These are phyloP conservation scores for Sinelater perroti DNA, from an alignment of 2,888 invertebrate species.

Conservation along the genomic window DNA sequence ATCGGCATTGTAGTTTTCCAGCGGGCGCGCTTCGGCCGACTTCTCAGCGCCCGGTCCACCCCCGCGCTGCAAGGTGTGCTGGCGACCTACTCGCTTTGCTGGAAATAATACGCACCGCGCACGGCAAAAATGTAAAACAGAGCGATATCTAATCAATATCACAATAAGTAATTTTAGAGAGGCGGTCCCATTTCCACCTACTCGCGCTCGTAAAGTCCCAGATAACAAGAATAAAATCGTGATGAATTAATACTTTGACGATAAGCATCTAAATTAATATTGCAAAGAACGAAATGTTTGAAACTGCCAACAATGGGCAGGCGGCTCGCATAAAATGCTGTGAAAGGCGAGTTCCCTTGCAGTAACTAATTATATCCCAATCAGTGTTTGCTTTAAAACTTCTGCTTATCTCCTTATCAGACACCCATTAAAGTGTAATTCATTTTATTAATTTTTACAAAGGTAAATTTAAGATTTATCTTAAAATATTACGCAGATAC, in stretches of 20 bases:
- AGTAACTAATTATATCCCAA: too few relatives aligned
- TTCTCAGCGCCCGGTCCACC: too few relatives aligned
- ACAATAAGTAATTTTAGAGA: constrained; percentile 57
- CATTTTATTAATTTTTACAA: too few relatives aligned
- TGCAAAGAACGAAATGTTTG: constrained; percentile 36
- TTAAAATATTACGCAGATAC: too few relatives aligned
- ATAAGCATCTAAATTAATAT: constrained; percentile 53
- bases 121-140: constrained; percentile 26
- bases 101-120: constrained; percentile 16
- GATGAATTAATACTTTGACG: constrained; percentile 49
- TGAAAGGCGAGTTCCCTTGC: too few relatives aligned
- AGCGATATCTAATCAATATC: constrained; percentile 54
- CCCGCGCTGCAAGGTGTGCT: too few relatives aligned
- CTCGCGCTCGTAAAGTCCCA: constrained; percentile 49
- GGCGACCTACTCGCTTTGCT: neutral
- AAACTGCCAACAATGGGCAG: constrained; percentile 18
- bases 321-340: too few relatives aligned
- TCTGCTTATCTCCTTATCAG: too few relatives aligned
- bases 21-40: too few relatives aligned
- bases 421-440: too few relatives aligned
- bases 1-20: neutral
- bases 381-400: too few relatives aligned
- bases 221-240: constrained; percentile 51
- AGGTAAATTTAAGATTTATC: too few relatives aligned
- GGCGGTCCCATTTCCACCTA: constrained; percentile 56